These are phyloP conservation scores for Listronotus oregonensis DNA, from an alignment of 1,140 invertebrate species.

Conservation along the genomic window DNA sequence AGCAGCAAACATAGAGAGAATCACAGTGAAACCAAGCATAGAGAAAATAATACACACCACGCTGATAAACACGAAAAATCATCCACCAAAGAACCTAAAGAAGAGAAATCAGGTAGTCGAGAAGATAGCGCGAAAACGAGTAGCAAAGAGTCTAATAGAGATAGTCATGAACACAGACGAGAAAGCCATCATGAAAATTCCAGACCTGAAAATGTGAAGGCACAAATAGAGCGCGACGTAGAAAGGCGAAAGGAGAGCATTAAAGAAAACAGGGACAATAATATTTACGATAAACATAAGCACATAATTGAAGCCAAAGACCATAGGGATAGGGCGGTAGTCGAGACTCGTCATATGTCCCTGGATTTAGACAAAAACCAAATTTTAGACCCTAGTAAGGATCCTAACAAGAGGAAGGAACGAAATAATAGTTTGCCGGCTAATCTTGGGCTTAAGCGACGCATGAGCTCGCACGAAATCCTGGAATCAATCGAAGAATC, in stretches of 20 bases:
- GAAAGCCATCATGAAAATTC: slow-evolving; percentile 32
- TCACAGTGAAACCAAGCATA: slow-evolving; percentile 50
- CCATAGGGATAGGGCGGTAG: slow-evolving; percentile 41
- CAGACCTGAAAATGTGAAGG: slow-evolving; percentile 44
- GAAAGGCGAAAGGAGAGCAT: slow-evolving; percentile 52
- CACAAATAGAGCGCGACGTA: slow-evolving; percentile 44
- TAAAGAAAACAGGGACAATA: slow-evolving; percentile 56
- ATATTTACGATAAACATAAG: slow-evolving; percentile 50
- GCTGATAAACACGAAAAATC: slow-evolving; percentile 35
- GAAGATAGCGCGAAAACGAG: not conserved
- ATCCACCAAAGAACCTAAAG: slow-evolving; percentile 44
- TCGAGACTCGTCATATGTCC: slow-evolving; percentile 51
- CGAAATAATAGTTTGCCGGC: slow-evolving; percentile 68
- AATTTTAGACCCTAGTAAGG: slow-evolving; percentile 33
- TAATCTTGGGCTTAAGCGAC: slow-evolving; percentile 68
- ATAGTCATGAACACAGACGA: slow-evolving; percentile 15
- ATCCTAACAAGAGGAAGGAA: slow-evolving; percentile 60
- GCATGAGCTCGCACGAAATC: slow-evolving; percentile 77
- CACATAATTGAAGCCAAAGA: slow-evolving; percentile 46
- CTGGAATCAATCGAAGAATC: slow-evolving; percentile 65
- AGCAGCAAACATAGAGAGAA: slow-evolving; percentile 48
- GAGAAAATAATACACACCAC: slow-evolving; percentile 41
- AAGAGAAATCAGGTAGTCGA: slow-evolving; percentile 30
- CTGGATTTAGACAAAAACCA: slow-evolving; percentile 47
- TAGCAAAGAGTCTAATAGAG: not conserved